Evolutionary conservation across 2,888 invertebrate species (phyloP).

Genomic region (Stenchaetothrips biformis): DNA sequence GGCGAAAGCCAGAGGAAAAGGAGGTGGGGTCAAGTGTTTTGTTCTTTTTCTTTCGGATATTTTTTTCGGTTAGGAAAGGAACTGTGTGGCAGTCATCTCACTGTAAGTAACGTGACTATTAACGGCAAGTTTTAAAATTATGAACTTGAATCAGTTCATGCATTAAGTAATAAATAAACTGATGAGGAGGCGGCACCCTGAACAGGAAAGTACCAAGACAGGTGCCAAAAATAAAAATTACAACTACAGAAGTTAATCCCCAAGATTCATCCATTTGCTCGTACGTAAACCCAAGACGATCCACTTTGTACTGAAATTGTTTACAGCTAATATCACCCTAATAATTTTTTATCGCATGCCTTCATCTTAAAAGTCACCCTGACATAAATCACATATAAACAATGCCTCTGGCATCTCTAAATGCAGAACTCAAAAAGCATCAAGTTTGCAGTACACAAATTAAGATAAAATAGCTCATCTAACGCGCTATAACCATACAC

Average conservation of each 20-base stretch:
- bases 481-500: background rate
- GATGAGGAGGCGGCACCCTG: no score
- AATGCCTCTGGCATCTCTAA: background rate
- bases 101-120: no score
- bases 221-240: background rate
- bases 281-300: background rate
- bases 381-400: background rate
- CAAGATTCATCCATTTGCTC: background rate
- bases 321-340: background rate
- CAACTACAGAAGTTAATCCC: background rate
- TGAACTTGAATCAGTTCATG: no score
- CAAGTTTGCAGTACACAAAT: background rate
- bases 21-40: no score
- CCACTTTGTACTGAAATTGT: background rate
- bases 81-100: no score
- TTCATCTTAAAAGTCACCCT: background rate
- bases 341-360: background rate
- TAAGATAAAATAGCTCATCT: background rate
- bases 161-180: no score
- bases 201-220: background rate
- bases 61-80: no score
- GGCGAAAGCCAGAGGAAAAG: no score
- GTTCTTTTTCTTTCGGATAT: no score
- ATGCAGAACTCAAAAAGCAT: background rate
- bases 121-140: no score